Conservation (phyloP, 64 coral and sea anemone species). For the Stichodactyla helianthus region DNA sequence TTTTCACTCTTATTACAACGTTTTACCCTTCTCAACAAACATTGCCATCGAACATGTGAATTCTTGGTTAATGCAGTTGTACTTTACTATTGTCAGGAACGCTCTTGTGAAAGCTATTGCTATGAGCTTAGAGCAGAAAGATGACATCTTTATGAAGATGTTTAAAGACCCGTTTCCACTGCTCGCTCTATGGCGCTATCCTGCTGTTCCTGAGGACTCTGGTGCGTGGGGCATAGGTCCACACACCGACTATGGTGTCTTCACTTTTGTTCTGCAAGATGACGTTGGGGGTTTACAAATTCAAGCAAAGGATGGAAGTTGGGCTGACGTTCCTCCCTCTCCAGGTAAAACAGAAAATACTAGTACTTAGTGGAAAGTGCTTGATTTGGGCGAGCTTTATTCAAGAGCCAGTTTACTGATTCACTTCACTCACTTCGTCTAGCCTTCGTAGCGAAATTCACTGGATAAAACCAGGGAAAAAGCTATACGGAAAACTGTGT, state of each 20-base stretch:
- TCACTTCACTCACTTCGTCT: no score
- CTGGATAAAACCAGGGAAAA: no score
- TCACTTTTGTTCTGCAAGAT: constrained; percentile 68
- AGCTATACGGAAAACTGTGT: no score
- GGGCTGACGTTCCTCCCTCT: constrained; percentile 54
- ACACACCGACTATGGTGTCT: constrained; percentile 70
- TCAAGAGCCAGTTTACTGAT: no score
- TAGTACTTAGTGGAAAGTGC: neutral
- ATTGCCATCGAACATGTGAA: no score
- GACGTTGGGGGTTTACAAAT: constrained; percentile 60
- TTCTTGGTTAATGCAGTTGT: no score
- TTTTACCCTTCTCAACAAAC: no score
- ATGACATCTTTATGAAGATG: constrained; percentile 58
- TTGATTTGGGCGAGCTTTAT: neutral
- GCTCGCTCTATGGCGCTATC: constrained; percentile 65
- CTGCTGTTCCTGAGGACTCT: constrained; percentile 32
- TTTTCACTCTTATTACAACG: no score
- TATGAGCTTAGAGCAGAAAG: neutral
- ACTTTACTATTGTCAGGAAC: neutral
- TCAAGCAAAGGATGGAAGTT: constrained; percentile 49
- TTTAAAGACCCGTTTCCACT: constrained; percentile 40
- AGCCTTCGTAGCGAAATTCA: no score
- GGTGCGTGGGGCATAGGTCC: constrained; percentile 70
- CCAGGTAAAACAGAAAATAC: constrained; percentile 35
- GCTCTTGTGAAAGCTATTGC: constrained; percentile 22